Conservation (phyloP, 2,113 vertebrate genomes). For the Ia io region DNA sequence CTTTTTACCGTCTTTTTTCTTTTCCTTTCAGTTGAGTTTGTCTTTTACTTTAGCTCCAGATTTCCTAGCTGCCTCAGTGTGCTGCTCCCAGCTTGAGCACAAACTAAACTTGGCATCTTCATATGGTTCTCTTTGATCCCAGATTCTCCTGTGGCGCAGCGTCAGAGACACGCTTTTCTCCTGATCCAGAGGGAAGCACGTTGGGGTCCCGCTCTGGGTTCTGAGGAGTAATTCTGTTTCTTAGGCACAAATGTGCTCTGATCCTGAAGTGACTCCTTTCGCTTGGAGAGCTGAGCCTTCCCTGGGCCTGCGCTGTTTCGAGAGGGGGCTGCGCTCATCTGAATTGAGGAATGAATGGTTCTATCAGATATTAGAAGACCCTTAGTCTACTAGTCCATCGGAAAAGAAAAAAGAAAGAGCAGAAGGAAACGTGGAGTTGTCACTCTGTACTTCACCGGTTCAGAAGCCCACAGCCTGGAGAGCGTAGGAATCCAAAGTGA, state of each 20-base stretch:
- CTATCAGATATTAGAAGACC: neutral
- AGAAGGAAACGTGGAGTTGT: neutral
- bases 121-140: neutral
- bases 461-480: neutral
- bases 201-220: neutral
- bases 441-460: neutral
- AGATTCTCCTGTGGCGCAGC: neutral
- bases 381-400: neutral
- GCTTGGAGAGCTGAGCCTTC: neutral
- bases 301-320: neutral
- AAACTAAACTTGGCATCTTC: neutral
- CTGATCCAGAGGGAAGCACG: neutral
- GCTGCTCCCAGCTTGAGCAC: neutral
- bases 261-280: neutral
- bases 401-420: neutral
- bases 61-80: neutral
- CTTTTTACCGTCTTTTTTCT: neutral
- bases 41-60: neutral
- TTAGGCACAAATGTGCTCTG: neutral
- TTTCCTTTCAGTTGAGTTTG: neutral
- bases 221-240: neutral
- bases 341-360: neutral
- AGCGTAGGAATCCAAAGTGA: neutral
- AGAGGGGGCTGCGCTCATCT: neutral
- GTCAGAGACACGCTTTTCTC: neutral